phyloP scores from a whole-genome alignment of 1,140 invertebrate species.

The Leptonema lineaticorne region DNA sequence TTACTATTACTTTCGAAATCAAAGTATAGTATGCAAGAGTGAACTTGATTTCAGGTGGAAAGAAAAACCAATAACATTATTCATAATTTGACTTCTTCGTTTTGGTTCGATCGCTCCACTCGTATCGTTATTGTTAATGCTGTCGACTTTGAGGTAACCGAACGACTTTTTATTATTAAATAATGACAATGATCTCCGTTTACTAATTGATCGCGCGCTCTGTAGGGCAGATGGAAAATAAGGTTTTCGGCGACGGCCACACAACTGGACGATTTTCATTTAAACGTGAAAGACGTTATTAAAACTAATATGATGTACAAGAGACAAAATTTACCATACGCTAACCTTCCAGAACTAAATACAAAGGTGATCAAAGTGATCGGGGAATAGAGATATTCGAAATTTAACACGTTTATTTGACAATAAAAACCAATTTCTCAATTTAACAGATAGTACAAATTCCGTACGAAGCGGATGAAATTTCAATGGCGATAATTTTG shows the following conservation, averaged over 20 bases:
- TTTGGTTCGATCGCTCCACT: slow-evolving; percentile 53
- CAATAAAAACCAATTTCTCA: neutral
- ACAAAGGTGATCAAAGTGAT: slow-evolving; percentile 18
- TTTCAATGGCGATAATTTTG: slow-evolving; percentile 65
- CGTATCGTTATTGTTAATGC: slow-evolving; percentile 72
- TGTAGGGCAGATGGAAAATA: slow-evolving; percentile 29
- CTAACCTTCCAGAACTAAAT: slow-evolving; percentile 30
- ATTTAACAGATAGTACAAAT: slow-evolving; percentile 57
- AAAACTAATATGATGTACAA: slow-evolving; percentile 29
- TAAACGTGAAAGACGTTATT: slow-evolving; percentile 23
- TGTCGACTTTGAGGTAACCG: slow-evolving; percentile 71
- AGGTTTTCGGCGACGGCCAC: slow-evolving; percentile 21
- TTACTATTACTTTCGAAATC: too few relatives aligned
- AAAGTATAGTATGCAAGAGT: too few relatives aligned
- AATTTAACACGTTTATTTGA: too few relatives aligned
- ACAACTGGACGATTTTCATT: slow-evolving; percentile 21
- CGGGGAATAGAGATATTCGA: neutral
- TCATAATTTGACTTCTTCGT: slow-evolving; percentile 54
- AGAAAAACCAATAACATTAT: slow-evolving; percentile 37
- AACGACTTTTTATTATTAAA: neutral
- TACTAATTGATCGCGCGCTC: neutral
- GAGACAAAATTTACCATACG: slow-evolving; percentile 24
- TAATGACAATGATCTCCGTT: neutral
- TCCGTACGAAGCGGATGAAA: slow-evolving; percentile 59
- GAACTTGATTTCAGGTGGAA: neutral